phyloP scores from a whole-genome alignment of 2,113 vertebrate genomes.

The Glaucomys volans region DNA sequence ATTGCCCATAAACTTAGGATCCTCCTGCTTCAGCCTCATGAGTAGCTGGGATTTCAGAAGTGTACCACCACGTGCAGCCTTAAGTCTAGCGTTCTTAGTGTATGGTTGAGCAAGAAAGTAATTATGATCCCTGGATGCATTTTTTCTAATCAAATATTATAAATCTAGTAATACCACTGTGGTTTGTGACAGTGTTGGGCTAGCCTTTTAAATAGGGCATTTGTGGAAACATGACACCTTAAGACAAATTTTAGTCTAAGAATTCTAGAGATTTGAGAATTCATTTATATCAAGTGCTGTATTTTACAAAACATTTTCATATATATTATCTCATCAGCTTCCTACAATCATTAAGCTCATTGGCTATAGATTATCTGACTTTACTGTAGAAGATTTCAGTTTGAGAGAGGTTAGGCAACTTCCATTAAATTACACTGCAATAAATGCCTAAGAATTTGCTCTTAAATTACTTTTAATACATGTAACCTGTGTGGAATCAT shows the following conservation, averaged over 20 bases:
- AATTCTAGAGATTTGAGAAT: conserved; percentile 35
- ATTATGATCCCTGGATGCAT: neutral
- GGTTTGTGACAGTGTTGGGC: neutral
- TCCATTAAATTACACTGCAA: neutral
- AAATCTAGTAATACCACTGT: neutral
- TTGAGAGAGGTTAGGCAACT: neutral
- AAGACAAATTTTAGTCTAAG: conserved; percentile 24
- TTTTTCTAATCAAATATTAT: neutral
- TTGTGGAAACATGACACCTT: neutral
- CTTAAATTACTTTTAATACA: neutral
- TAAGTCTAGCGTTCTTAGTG: neutral
- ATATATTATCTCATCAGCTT: neutral
- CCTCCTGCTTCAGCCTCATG: neutral
- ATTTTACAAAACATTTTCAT: conserved; percentile 12
- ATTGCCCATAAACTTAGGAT: neutral
- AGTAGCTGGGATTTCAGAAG: neutral
- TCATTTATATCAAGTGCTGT: neutral
- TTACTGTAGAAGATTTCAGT: neutral
- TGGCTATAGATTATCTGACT: neutral
- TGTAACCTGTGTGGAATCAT: conserved; percentile 70
- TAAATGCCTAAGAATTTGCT: conserved; percentile 11
- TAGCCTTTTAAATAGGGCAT: neutral
- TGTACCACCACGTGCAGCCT: neutral
- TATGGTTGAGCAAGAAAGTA: neutral
- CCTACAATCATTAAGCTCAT: neutral